Percentiles rank a stretch among this genome's conserved stretches.
Evolutionary conservation across 2,113 vertebrate genomes (phyloP).

Genomic region (Cinclus mexicanus): DNA sequence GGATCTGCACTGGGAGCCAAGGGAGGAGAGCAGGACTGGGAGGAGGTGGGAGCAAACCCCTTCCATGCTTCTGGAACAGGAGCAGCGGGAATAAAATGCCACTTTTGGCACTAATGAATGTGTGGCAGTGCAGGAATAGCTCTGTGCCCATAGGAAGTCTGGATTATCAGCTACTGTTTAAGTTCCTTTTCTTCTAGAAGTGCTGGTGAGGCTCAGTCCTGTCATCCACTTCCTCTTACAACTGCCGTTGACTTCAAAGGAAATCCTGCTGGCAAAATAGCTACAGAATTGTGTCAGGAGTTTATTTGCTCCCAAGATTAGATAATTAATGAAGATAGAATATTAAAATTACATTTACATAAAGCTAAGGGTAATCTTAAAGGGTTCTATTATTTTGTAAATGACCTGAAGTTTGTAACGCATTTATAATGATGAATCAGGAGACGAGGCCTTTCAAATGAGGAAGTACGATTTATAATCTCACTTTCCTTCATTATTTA

Average conservation of each 20-base stretch:
- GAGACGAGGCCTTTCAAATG: not conserved
- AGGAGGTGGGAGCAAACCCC: not conserved
- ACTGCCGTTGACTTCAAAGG: constrained; percentile 12
- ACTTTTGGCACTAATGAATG: not conserved
- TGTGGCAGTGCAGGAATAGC: not conserved
- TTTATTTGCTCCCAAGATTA: constrained; percentile 53
- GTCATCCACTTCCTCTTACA: constrained; percentile 9
- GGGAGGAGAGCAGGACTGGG: rapidly evolving
- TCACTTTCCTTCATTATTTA: not conserved
- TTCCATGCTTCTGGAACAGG: not conserved
- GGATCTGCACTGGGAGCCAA: rapidly evolving
- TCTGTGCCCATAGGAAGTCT: not conserved
- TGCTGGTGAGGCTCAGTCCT: not conserved
- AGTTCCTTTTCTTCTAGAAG: not conserved
- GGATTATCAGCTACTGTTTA: not conserved
- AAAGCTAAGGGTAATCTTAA: constrained; percentile 42
- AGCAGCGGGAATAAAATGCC: not conserved
- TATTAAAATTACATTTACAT: constrained; percentile 35
- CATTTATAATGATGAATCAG: not conserved
- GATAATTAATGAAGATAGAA: constrained; percentile 45
- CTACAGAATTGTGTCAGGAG: constrained; percentile 47
- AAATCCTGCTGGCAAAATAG: constrained; percentile 50
- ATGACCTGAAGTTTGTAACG: not conserved
- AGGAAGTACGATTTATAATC: not conserved
- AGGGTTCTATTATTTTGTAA: not conserved